Base-by-base conservation (phyloP, 2,797 vertebrate species). In the Tokudaia tokunoshimensis region DNA sequence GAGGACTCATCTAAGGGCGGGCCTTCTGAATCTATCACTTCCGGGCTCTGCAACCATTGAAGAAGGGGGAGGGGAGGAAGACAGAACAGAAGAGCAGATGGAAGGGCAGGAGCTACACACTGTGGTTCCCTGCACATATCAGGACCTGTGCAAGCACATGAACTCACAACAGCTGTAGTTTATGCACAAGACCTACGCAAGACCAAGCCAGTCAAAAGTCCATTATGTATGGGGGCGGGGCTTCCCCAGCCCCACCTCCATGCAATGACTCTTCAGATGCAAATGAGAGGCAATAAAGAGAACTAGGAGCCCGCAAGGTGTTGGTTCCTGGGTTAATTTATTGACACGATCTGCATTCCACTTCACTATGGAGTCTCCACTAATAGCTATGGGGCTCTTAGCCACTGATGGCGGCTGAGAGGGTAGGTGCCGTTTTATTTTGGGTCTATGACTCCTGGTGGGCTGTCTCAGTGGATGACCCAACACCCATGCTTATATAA, bases 1-100 rank as follows among this genome's bases (percentile, higher is more conserved):
- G 44, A 50, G 61, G 29, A 20, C 12, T 9, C 31, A n/a, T 20
- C 63, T 20, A 24, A 50, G 44, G 63, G 12, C n/a, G 83, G 44
- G 6, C 31, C 44, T 7, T n/a, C 44, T 52, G 6, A 5, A 1
- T 9, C 63, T 19, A 1, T 14, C 44, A 12, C 29, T n/a, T 1
- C 63, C 3, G 11, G 31, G 63, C 83, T 52, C 44, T 9, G 83
- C 6, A 15, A 5, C 13, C 24, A 52, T 3, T 86, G 63, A 37
- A n/a, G 65, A 37, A 86, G 47, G 12, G 1, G 9, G 61, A 29
- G 57, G 11, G 31, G 59, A n/a, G 12, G 22, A 14, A 34, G 34
- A 19, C 5, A 10, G 41, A 34, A 34, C 10, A 3, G 4, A 29
- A 61, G 55, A 67, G 44, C 63, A 15, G 44, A 37, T 9, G 20